phyloP scores from a whole-genome alignment of 2,888 invertebrate genomes.

The Thecocarcelia acutangulata region DNA sequence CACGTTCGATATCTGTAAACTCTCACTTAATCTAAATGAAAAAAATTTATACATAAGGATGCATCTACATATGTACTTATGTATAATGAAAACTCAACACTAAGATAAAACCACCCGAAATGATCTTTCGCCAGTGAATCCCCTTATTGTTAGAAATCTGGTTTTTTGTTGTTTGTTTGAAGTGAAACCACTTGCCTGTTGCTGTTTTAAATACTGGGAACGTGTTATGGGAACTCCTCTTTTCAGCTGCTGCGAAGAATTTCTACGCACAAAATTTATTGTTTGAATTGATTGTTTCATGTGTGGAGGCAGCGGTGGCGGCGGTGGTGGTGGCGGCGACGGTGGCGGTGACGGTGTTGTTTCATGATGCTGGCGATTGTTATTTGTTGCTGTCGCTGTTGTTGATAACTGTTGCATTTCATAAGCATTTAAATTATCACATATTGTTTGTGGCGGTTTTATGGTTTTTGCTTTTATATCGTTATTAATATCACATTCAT shows the following conservation, averaged over 20 bases:
- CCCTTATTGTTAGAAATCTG: not conserved
- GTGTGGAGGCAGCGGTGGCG: not conserved
- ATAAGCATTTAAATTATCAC: conserved; percentile 45
- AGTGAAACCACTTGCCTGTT: conserved; percentile 78
- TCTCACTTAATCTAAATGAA: too few relatives aligned
- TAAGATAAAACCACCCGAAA: too few relatives aligned
- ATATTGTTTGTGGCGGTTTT: conserved; percentile 47
- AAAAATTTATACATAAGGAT: too few relatives aligned
- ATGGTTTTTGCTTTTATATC: conserved; percentile 27
- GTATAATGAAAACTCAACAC: too few relatives aligned
- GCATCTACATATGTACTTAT: too few relatives aligned
- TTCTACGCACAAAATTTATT: conserved; percentile 55
- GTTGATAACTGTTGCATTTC: conserved; percentile 57
- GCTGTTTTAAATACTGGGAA: conserved; percentile 79
- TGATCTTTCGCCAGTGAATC: not conserved
- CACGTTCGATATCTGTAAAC: too few relatives aligned
- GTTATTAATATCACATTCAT: conserved; percentile 62
- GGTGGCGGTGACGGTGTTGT: too few relatives aligned
- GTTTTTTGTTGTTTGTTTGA: not conserved
- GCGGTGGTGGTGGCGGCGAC: too few relatives aligned
- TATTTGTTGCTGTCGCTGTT: conserved; percentile 7
- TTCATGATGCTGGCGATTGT: not conserved
- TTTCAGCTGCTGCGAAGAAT: conserved; percentile 72
- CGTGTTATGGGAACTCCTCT: conserved; percentile 76
- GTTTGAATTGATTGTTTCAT: conserved; percentile 52